Percentiles rank a stretch among this genome's conserved stretches.
phyloP scores from a whole-genome alignment of 2,113 vertebrate genomes.

The Toxotes chatareus region DNA sequence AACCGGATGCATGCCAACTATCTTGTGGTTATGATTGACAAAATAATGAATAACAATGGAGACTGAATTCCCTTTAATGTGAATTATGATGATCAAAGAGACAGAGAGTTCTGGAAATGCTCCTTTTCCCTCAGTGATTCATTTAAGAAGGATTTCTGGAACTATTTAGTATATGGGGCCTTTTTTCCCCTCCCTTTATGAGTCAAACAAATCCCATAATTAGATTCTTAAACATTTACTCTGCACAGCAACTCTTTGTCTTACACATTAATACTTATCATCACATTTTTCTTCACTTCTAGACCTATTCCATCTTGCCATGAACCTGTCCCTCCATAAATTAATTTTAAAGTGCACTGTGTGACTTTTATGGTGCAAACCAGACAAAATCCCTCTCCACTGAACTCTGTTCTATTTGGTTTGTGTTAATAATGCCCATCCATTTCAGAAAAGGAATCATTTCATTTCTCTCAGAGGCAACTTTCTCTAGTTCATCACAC shows the following conservation, averaged over 20 bases:
- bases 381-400: constrained; percentile 8
- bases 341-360: constrained; percentile 15
- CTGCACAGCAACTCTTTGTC: constrained; percentile 1
- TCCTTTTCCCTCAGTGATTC: not conserved
- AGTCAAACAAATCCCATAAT: constrained; percentile 43
- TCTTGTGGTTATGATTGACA: constrained; percentile 13
- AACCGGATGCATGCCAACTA: not conserved
- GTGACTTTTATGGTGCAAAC: constrained; percentile 29
- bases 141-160: constrained; percentile 24
- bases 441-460: constrained; percentile 29
- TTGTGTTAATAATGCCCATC: constrained; percentile 44
- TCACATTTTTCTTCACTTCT: not conserved
- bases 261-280: not conserved
- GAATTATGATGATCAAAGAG: constrained; percentile 21
- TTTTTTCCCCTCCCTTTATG: not conserved
- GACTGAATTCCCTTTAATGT: not conserved
- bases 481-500: constrained; percentile 51
- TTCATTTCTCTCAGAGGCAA: constrained; percentile 47
- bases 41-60: constrained; percentile 25
- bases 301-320: constrained; percentile 22
- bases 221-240: constrained; percentile 25
- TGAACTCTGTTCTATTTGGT: constrained; percentile 22
- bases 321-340: constrained; percentile 27
- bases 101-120: not conserved
- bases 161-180: not conserved